A percentile compares a stretch with the other conserved stretches of the same genome.
phyloP scores from a whole-genome alignment of 1,140 invertebrate genomes.

The Lordiphosa collinella region DNA sequence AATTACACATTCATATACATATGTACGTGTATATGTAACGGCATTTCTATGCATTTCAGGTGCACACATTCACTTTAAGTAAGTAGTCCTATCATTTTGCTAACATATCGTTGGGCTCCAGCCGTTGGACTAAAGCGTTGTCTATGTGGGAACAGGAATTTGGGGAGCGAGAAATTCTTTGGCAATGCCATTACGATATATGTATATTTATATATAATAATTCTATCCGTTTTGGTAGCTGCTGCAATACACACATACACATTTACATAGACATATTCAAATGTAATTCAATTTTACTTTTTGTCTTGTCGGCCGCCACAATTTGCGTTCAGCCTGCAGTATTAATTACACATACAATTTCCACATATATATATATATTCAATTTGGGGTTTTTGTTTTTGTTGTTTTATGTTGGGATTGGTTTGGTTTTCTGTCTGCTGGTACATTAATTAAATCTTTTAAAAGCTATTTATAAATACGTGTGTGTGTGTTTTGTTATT shows the following conservation, averaged over 20 bases:
- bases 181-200: neutral
- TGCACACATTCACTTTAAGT: constrained; percentile 22
- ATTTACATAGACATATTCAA: constrained; percentile 29
- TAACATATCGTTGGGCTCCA: constrained; percentile 49
- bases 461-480: constrained; percentile 57
- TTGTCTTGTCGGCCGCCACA: constrained; percentile 24
- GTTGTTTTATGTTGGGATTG: constrained; percentile 1
- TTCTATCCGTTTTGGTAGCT: constrained; percentile 21
- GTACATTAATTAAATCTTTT: constrained; percentile 50
- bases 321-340: constrained; percentile 18
- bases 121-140: constrained; percentile 40
- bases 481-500: constrained; percentile 31
- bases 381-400: constrained; percentile 22
- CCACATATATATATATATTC: constrained; percentile 12
- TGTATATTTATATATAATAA: neutral
- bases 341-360: constrained; percentile 62
- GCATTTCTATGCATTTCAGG: constrained; percentile 38
- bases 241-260: constrained; percentile 16
- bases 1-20: constrained; percentile 62
- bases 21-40: constrained; percentile 36
- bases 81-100: constrained; percentile 34
- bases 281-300: constrained; percentile 30
- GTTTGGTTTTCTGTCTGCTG: constrained; percentile 12
- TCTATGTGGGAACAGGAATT: constrained; percentile 8
- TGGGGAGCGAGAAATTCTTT: constrained; percentile 3